Evolutionary conservation across 2,888 invertebrate species (phyloP).

Genomic region (Calliopum simillimum): DNA sequence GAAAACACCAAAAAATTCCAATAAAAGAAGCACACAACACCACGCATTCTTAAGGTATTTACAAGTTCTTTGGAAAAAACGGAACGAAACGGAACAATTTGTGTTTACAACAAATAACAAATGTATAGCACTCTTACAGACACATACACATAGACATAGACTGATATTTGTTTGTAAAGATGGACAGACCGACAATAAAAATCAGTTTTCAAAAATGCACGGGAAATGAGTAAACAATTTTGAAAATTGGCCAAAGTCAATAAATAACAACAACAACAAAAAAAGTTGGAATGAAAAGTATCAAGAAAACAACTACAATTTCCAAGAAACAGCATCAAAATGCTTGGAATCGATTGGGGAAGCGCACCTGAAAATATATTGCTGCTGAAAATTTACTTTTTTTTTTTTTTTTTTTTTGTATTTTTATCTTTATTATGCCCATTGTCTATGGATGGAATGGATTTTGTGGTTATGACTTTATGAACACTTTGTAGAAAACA

Average conservation of each 20-base stretch:
- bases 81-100: too few relatives aligned
- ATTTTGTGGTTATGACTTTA: background rate
- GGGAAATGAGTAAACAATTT: conserved; percentile 13
- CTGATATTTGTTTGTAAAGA: too few relatives aligned
- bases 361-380: background rate
- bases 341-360: background rate
- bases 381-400: background rate
- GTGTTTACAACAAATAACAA: background rate
- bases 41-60: too few relatives aligned
- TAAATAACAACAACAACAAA: background rate
- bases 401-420: background rate
- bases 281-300: background rate
- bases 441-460: background rate
- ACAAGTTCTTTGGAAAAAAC: too few relatives aligned
- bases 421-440: background rate
- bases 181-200: conserved; percentile 1
- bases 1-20: too few relatives aligned
- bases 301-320: background rate
- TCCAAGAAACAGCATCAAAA: background rate
- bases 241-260: conserved; percentile 24
- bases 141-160: background rate
- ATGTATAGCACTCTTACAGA: background rate
- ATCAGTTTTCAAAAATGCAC: background rate
- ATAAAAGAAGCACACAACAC: too few relatives aligned
- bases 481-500: conserved; percentile 13